A percentile compares a stretch with the other conserved stretches of the same genome.
Evolutionary conservation across 2,888 invertebrate genomes (phyloP).

Genomic region (Cactoblastis cactorum): DNA sequence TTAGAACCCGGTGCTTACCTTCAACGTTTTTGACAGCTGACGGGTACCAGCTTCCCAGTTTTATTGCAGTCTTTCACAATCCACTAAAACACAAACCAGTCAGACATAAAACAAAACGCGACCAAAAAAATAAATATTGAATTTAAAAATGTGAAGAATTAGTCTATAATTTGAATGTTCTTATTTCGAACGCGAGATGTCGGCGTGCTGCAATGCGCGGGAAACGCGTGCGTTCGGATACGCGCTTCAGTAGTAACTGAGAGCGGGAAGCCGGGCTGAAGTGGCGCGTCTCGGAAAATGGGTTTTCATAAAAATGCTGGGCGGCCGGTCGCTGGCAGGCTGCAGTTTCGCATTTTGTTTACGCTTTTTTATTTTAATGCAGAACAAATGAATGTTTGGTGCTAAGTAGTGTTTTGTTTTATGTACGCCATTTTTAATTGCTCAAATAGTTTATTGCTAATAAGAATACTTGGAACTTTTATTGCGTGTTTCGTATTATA

Average conservation of each 20-base stretch:
- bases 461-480: background rate
- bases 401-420: constrained; percentile 8
- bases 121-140: constrained; percentile 11
- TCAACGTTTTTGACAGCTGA: constrained; percentile 62
- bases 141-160: background rate
- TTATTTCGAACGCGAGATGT: constrained; percentile 38
- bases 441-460: background rate
- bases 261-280: constrained; percentile 51
- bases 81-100: constrained; percentile 47
- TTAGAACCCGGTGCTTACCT: constrained; percentile 51
- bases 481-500: background rate
- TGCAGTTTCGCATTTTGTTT: constrained; percentile 18
- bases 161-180: constrained; percentile 20
- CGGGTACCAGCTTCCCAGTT: constrained; percentile 47
- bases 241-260: constrained; percentile 44
- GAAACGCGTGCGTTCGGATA: constrained; percentile 34
- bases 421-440: background rate
- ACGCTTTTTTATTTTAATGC: constrained; percentile 19
- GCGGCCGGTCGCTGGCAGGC: constrained; percentile 27
- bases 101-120: constrained; percentile 21
- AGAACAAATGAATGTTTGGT: constrained; percentile 9
- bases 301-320: constrained; percentile 36
- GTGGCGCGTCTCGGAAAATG: constrained; percentile 35
- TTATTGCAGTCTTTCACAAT: constrained; percentile 39
- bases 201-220: constrained; percentile 29